Percentiles rank a stretch among this genome's conserved stretches.
phyloP scores from a whole-genome alignment of 2,113 vertebrate genomes.

The Riparia riparia region DNA sequence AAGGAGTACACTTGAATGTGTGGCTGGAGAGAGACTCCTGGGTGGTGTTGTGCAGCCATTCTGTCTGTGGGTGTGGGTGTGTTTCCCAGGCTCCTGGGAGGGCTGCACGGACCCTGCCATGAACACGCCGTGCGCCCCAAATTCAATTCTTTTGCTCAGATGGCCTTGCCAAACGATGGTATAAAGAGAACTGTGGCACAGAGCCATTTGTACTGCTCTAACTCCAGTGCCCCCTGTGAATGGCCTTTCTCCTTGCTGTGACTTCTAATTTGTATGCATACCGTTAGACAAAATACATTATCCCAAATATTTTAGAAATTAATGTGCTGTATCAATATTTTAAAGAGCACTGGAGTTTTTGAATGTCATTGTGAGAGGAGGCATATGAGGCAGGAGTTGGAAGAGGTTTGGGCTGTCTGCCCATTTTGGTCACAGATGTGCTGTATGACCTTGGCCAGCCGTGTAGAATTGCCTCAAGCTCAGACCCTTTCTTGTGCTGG shows the following conservation, averaged over 20 bases:
- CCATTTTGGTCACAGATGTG: not conserved
- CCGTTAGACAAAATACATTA: not conserved
- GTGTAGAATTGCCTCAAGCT: rapidly evolving
- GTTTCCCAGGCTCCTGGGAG: not conserved
- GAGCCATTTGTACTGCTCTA: not conserved
- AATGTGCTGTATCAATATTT: conserved; percentile 30
- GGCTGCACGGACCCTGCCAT: rapidly evolving
- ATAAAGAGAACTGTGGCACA: not conserved
- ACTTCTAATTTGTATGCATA: not conserved
- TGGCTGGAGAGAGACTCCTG: not conserved
- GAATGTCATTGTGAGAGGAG: not conserved
- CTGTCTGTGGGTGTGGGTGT: not conserved
- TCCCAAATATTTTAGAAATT: conserved; percentile 9
- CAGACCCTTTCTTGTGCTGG: not conserved
- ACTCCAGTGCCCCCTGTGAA: not conserved
- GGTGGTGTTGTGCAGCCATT: not conserved
- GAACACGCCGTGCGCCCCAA: not conserved
- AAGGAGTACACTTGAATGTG: not conserved
- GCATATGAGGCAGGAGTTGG: not conserved
- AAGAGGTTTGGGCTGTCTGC: not conserved
- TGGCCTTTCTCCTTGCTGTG: not conserved
- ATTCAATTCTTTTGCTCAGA: not conserved
- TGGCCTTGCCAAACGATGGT: not conserved
- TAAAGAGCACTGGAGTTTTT: conserved; percentile 5
- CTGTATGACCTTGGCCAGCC: not conserved